Conservation (phyloP, 2,888 invertebrate genomes). For the Erebia ligea region DNA sequence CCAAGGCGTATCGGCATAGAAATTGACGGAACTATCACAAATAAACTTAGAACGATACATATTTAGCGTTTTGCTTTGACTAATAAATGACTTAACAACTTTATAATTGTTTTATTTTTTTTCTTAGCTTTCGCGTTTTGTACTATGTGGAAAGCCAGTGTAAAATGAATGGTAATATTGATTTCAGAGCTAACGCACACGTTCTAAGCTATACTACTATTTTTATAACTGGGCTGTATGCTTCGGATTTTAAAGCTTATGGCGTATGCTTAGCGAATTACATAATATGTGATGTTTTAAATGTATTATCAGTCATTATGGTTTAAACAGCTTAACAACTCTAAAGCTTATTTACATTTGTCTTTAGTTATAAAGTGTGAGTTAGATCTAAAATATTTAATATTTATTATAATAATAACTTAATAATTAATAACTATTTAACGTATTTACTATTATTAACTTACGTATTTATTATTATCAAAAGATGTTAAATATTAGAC, state of each 20-base stretch:
- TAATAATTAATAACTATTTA: slow-evolving; percentile 13
- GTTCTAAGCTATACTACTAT: slow-evolving; percentile 21
- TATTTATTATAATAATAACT: slow-evolving; percentile 15
- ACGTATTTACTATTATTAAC: slow-evolving; percentile 25
- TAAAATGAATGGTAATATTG: slow-evolving; percentile 20
- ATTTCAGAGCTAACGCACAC: slow-evolving; percentile 40
- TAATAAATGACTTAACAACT: slow-evolving; percentile 12
- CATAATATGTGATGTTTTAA: background rate
- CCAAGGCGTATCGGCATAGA: background rate
- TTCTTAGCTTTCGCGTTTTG: slow-evolving; percentile 26
- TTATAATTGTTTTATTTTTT: slow-evolving; percentile 13
- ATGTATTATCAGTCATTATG: background rate
- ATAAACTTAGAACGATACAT: slow-evolving; percentile 21
- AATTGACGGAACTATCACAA: slow-evolving; percentile 24
- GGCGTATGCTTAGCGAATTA: slow-evolving; percentile 22
- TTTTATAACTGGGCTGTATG: background rate
- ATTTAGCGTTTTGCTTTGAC: slow-evolving; percentile 29
- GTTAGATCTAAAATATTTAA: slow-evolving; percentile 39
- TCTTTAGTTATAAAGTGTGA: slow-evolving; percentile 27
- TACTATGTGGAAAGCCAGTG: slow-evolving; percentile 36
- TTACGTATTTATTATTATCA: slow-evolving; percentile 22
- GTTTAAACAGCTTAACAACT: slow-evolving; percentile 2
- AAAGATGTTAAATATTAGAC: slow-evolving; percentile 37
- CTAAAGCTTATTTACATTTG: background rate
- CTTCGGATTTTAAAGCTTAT: slow-evolving; percentile 14